Evolutionary conservation across 2,888 invertebrate genomes (phyloP).

Genomic region (Melieria picta): DNA sequence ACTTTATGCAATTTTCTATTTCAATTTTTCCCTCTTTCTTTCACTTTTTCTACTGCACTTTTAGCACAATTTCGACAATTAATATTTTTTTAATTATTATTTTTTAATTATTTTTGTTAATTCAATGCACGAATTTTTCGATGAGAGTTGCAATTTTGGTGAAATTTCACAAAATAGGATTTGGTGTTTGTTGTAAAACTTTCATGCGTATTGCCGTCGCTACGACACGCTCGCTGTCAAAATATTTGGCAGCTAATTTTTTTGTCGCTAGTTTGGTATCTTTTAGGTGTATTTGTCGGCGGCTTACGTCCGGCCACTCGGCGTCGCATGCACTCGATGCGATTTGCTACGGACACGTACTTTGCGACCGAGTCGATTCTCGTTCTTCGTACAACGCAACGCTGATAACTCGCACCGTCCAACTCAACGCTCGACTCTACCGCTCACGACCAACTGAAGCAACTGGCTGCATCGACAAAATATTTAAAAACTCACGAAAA

Average conservation of each 20-base stretch:
- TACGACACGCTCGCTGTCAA: neutral
- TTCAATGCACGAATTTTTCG: neutral
- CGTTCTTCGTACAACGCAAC: neutral
- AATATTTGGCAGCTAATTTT: conserved; percentile 7
- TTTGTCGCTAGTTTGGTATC: neutral
- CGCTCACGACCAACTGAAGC: conserved; percentile 50
- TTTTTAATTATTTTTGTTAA: neutral
- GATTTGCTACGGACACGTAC: no score
- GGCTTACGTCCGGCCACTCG: no score
- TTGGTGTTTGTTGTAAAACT: neutral
- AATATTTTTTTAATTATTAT: conserved; percentile 8
- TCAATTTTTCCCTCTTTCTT: neutral
- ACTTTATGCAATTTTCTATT: conserved; percentile 3
- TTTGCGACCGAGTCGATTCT: neutral
- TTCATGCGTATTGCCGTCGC: no score
- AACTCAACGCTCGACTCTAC: neutral
- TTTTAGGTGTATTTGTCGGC: no score
- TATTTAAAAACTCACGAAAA: conserved; percentile 42
- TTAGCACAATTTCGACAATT: neutral
- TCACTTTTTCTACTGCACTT: conserved; percentile 12
- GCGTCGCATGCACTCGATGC: no score
- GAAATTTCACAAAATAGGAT: neutral
- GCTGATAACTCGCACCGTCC: no score
- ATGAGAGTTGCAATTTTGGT: neutral
- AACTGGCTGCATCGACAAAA: conserved; percentile 52